phyloP scores from a whole-genome alignment of 2,113 vertebrate species.

The Morone chrysops region DNA sequence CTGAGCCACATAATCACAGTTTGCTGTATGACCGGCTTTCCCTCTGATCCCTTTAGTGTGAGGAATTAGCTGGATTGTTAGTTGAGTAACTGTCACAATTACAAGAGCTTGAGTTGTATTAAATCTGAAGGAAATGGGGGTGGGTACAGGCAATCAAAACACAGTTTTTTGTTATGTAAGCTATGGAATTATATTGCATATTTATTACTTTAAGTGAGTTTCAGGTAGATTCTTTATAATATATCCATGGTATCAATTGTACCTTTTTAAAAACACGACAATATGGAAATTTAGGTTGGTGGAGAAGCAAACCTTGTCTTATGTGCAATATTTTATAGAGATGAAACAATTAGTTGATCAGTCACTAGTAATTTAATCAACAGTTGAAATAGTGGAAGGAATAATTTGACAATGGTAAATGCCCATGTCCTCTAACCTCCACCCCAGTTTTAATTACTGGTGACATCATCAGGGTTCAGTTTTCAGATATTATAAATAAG shows the following conservation, averaged over 20 bases:
- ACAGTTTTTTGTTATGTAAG: neutral
- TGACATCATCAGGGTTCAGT: too few relatives aligned
- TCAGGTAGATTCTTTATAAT: neutral
- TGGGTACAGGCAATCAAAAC: neutral
- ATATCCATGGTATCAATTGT: neutral
- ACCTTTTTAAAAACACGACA: neutral
- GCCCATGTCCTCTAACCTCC: neutral
- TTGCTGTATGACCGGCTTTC: constrained; percentile 41
- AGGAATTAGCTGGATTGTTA: neutral
- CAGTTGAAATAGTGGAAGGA: neutral
- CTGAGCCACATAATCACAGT: constrained; percentile 10
- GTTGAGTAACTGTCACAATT: constrained; percentile 27
- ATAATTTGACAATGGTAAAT: neutral
- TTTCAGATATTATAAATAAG: neutral
- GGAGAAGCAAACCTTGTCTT: neutral
- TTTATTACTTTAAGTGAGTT: neutral
- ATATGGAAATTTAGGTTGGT: neutral
- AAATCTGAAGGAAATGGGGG: neutral
- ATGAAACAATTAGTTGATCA: neutral
- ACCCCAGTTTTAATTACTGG: too few relatives aligned
- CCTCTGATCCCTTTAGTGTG: constrained; percentile 26
- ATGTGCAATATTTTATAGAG: neutral
- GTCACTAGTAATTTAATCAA: neutral
- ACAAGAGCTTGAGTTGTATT: neutral
- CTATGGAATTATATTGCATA: neutral